Evolutionary conservation across 2,113 vertebrate genomes (phyloP).

Genomic region (Nerophis lumbriciformis): DNA sequence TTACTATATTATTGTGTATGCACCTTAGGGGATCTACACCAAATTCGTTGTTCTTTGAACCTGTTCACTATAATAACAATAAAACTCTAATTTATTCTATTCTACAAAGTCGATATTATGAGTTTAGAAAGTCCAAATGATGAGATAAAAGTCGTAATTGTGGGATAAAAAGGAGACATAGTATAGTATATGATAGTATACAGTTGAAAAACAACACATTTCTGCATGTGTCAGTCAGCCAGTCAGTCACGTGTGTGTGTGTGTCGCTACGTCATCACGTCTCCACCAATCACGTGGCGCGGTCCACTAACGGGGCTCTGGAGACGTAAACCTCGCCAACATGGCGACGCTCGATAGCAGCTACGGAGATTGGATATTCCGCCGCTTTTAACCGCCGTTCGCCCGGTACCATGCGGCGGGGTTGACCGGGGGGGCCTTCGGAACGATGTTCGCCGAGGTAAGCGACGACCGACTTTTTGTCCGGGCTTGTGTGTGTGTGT

Average conservation of each 20-base stretch:
- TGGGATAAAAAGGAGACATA: too few species aligned
- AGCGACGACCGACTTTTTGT: conserved; percentile 47
- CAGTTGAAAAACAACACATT: too few species aligned
- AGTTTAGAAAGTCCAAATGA: too few species aligned
- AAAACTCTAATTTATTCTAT: too few species aligned
- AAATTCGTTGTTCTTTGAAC: too few species aligned
- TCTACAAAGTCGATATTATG: too few species aligned
- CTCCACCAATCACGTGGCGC: conserved; percentile 54
- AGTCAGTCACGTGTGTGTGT: conserved; percentile 20
- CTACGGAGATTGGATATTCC: conserved; percentile 65
- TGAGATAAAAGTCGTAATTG: too few species aligned
- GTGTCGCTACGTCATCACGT: conserved; percentile 45
- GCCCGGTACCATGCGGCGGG: conserved; percentile 66
- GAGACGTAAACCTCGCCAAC: conserved; percentile 67
- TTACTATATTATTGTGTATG: too few species aligned
- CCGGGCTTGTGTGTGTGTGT: conserved; percentile 23
- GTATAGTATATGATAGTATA: too few species aligned
- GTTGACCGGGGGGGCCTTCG: conserved; percentile 60
- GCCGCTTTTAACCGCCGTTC: conserved; percentile 55
- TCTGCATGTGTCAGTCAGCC: too few species aligned
- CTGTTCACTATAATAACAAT: too few species aligned
- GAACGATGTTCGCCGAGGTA: conserved; percentile 77
- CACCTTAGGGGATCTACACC: too few species aligned
- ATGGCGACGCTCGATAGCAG: conserved; percentile 73
- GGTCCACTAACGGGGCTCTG: conserved; percentile 34